A percentile compares a stretch with the other conserved stretches of the same genome.
Evolutionary conservation across 2,113 vertebrate species (phyloP).

Genomic region (Jaculus jaculus): DNA sequence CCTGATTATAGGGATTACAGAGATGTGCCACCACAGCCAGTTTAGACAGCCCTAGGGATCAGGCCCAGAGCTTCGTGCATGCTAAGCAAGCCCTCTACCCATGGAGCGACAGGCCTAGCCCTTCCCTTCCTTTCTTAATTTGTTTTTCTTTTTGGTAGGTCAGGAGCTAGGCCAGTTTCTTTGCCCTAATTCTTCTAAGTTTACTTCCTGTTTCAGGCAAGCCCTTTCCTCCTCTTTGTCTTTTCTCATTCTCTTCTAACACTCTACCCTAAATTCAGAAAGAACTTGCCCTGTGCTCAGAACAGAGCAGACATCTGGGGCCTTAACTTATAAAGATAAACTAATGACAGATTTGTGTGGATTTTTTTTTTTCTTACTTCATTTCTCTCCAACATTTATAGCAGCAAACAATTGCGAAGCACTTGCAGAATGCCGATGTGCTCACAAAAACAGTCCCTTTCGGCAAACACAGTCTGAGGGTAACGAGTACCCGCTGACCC

Average conservation of each 20-base stretch:
- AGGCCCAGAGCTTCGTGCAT: no score
- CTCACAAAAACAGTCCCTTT: background rate
- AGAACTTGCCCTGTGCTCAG: background rate
- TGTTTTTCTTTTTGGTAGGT: background rate
- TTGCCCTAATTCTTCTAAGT: slow-evolving; percentile 2
- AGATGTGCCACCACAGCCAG: no score
- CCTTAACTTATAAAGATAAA: background rate
- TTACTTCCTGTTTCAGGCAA: background rate
- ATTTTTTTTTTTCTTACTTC: background rate
- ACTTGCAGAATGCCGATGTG: background rate
- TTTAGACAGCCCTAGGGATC: no score
- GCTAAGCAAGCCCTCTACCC: no score
- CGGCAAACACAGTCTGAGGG: accelerated
- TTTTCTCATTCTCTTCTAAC: background rate
- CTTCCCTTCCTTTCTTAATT: background rate
- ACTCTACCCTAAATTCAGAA: background rate
- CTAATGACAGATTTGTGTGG: background rate
- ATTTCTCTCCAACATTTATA: background rate
- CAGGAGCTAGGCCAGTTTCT: background rate
- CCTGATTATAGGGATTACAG: no score
- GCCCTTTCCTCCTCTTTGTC: background rate
- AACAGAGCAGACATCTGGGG: background rate
- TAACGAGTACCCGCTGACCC: background rate
- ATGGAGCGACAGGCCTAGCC: no score
- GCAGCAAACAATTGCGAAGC: no score